These are phyloP conservation scores for Tor tambroides DNA, from an alignment of 2,113 vertebrate species.

Conservation along the genomic window DNA sequence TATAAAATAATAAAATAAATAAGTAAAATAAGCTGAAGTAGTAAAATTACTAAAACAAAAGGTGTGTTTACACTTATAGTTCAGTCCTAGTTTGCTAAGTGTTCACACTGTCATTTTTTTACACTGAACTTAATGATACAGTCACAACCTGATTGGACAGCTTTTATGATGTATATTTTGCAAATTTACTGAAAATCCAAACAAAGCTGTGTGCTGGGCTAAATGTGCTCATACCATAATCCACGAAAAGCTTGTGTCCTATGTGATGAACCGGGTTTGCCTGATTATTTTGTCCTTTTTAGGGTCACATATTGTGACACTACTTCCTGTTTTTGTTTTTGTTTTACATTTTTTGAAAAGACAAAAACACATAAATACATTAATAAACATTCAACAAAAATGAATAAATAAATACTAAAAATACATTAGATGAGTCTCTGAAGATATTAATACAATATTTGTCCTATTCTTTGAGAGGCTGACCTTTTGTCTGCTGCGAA, in stretches of 20 bases:
- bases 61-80: background rate
- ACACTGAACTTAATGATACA: too few species aligned
- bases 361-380: too few species aligned
- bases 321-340: background rate
- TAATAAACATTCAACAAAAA: background rate
- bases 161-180: background rate
- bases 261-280: background rate
- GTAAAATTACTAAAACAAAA: too few species aligned
- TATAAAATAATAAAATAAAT: too few species aligned
- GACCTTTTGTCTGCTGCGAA: slow-evolving; percentile 15
- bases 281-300: background rate
- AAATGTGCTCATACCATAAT: background rate
- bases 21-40: background rate
- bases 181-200: background rate
- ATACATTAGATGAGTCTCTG: background rate
- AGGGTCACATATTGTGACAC: background rate
- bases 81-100: background rate
- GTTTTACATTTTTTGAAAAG: too few species aligned
- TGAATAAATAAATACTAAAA: background rate
- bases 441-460: slow-evolving; percentile 17
- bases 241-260: background rate
- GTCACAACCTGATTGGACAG: background rate
- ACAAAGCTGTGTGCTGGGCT: too few species aligned
- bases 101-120: background rate
- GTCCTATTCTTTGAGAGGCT: background rate